Conservation (phyloP, 2,797 vertebrate genomes). For the Kryptolebias ocellatus region DNA sequence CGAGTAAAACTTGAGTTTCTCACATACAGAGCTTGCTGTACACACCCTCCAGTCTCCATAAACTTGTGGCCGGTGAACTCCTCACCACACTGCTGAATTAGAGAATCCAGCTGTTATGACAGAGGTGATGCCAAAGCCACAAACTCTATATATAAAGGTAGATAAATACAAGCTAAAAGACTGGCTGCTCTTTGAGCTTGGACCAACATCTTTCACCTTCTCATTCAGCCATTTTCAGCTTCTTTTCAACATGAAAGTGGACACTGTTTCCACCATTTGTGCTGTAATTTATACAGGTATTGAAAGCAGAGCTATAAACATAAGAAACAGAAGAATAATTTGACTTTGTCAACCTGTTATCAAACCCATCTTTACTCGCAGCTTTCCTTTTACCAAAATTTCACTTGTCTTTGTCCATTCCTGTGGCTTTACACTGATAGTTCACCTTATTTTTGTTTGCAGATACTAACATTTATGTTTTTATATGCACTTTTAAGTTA, state of each 20-base stretch:
- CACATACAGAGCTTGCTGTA: background rate
- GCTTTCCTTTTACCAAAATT: too few relatives aligned
- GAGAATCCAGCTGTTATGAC: constrained; percentile 71
- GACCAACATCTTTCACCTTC: constrained; percentile 14
- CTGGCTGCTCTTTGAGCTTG: constrained; percentile 37
- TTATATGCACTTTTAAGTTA: too few relatives aligned
- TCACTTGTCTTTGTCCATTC: too few relatives aligned
- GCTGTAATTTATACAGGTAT: constrained; percentile 17
- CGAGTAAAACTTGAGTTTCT: constrained; percentile 12
- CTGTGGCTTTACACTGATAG: background rate
- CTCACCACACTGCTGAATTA: constrained; percentile 72
- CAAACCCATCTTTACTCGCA: too few relatives aligned
- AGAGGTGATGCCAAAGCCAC: constrained; percentile 71
- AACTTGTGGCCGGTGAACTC: constrained; percentile 37
- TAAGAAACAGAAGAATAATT: background rate
- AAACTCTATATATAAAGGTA: constrained; percentile 63
- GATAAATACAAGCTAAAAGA: constrained; percentile 64
- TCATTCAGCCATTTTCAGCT: constrained; percentile 35
- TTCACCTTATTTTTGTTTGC: background rate
- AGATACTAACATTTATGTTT: too few relatives aligned
- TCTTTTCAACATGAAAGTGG: constrained; percentile 22
- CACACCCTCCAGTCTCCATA: constrained; percentile 33
- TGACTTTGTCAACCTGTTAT: constrained; percentile 4
- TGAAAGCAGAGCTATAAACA: constrained; percentile 2
- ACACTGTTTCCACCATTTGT: background rate